Base-by-base conservation (phyloP, 1,140 invertebrate species). In the Pseudomyrmex flavicornis region DNA sequence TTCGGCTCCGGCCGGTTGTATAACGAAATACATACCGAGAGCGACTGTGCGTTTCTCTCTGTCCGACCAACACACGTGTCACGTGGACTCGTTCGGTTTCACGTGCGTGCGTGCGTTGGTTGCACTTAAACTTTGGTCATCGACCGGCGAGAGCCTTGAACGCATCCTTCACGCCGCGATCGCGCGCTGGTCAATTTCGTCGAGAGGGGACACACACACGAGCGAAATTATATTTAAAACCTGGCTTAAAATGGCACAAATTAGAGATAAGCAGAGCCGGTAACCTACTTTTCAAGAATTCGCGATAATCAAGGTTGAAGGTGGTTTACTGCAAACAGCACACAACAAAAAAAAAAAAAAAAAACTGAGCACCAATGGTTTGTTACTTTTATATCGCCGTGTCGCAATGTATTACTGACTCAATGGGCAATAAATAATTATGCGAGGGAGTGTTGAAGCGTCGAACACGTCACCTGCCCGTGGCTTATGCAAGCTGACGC, bases 1-100 rank as follows among this genome's bases (percentile, higher is more conserved):
- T 92, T 91, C 91, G 84, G 26, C 35, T 35, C 61, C 65, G 80
- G 66, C 22, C 12, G 62, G 85, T 92, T 91, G 90, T 88, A 87
- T 91, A 92, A 91, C 90, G 54, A 82, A 76, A 85, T 22, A 72
- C 83, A 35, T 35, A 79, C 65, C 70, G 35, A 35, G 80, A 80
- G 7, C 83, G 63, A 44, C 50, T n/a, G 54, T 59, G 35, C 1
- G 35, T 35, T 76, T 74, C 65, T 70, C 26, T n/a, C 13, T 69
- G 26, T 26, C 59, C 65, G 63, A 68, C 35, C 35, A 7, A 35
- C 35, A 59, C 66, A 50, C n/a, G 35, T 44, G 74, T 87, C 79
- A 61, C 66, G 54, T 61, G 77, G 46, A 10, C 44, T 22, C 50
- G 9, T 10, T 22, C 12, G n/a, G n/a, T 86, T 72, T 76, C 63